These are phyloP conservation scores for Sebastes fasciatus DNA, from an alignment of 2,113 vertebrate species.

Conservation along the genomic window DNA sequence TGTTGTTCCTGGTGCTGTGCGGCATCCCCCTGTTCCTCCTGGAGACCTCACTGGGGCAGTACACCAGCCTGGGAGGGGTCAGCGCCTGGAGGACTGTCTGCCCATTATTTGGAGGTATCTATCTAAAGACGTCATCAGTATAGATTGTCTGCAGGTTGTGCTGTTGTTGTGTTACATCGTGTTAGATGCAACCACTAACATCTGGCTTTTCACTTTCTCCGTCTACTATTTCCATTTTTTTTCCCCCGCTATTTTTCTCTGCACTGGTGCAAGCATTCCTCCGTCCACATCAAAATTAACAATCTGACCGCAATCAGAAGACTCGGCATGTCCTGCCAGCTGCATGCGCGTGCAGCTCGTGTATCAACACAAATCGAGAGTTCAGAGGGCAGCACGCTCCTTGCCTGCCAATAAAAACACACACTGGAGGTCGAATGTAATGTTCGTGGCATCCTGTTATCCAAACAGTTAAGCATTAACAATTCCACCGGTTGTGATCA, in stretches of 20 bases:
- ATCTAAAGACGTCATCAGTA: not conserved
- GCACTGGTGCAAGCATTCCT: not conserved
- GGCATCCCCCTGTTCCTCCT: conserved; percentile 84
- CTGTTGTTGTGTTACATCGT: not conserved
- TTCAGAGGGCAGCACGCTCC: not conserved
- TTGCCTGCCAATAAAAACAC: not conserved
- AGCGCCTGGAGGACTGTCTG: conserved; percentile 81
- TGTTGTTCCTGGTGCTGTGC: conserved; percentile 83
- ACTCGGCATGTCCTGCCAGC: not conserved
- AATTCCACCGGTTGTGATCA: not conserved
- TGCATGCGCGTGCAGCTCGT: not conserved
- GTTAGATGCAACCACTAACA: not conserved
- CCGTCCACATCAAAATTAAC: conserved; percentile 6
- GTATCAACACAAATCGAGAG: conserved; percentile 5
- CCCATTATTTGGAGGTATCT: conserved; percentile 82
- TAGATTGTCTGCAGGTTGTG: not conserved
- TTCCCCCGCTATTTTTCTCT: not conserved
- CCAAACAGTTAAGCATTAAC: conserved; percentile 24
- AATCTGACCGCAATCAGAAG: not conserved
- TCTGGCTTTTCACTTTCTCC: not conserved
- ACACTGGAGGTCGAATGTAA: not conserved
- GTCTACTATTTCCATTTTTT: not conserved
- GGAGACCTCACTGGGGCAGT: conserved; percentile 85
- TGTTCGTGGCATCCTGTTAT: not conserved
- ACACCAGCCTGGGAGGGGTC: conserved; percentile 82